Percentiles rank a stretch among this genome's conserved stretches.
Evolutionary conservation across 1,140 invertebrate genomes (phyloP).

Genomic region (Panagrolaimus sp.): DNA sequence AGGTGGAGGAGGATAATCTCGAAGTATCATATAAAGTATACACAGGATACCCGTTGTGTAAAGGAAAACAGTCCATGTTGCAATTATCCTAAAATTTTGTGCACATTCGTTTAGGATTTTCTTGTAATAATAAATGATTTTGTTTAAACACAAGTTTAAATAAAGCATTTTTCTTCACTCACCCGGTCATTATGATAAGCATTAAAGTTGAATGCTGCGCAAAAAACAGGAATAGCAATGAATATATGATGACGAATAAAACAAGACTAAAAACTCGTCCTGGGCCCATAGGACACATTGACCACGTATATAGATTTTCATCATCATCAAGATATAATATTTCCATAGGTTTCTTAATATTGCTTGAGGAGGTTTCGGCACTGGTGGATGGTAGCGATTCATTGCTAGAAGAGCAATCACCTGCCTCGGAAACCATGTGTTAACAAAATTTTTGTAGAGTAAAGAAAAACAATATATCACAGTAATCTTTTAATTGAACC

Average conservation of each 20-base stretch:
- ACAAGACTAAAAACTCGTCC: not conserved
- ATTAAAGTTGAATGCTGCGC: constrained; percentile 6
- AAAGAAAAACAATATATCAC: too few species aligned
- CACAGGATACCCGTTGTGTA: constrained; percentile 9
- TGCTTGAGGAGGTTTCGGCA: too few species aligned
- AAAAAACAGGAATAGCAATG: constrained; percentile 7
- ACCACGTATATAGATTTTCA: not conserved
- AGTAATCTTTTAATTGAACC: too few species aligned
- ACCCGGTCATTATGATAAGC: constrained; percentile 9
- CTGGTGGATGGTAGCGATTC: too few species aligned
- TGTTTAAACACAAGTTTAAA: too few species aligned
- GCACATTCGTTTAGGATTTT: not conserved
- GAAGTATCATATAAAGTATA: not conserved
- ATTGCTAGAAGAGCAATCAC: too few species aligned
- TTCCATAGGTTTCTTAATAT: not conserved
- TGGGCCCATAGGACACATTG: constrained; percentile 5
- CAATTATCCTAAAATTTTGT: constrained; percentile 2
- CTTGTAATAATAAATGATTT: not conserved
- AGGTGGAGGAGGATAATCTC: not conserved
- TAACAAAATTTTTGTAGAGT: too few species aligned
- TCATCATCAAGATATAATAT: not conserved
- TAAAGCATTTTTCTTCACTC: not conserved
- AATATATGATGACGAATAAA: not conserved
- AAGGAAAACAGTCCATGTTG: not conserved
- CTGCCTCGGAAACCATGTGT: too few species aligned